Conservation (phyloP, 2,888 invertebrate species). For the Napeogenes sylphis region DNA sequence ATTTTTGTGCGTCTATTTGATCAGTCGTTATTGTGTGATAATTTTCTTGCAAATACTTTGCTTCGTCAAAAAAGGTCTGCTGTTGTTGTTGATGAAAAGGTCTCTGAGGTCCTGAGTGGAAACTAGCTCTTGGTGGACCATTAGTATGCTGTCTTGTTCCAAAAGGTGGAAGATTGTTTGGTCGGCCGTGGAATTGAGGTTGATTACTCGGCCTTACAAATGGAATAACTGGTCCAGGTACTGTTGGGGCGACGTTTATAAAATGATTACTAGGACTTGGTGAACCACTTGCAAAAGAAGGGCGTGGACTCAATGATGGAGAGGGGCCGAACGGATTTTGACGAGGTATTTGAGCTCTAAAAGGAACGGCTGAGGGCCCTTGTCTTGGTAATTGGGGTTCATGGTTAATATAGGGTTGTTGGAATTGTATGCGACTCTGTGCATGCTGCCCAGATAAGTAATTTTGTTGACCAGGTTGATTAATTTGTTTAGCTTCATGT, state of each 20-base stretch:
- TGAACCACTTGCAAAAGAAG: constrained; percentile 52
- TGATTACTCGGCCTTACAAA: constrained; percentile 56
- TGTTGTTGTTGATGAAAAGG: constrained; percentile 68
- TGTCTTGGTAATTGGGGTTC: constrained; percentile 70
- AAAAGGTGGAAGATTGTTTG: constrained; percentile 52
- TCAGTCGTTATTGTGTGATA: constrained; percentile 74
- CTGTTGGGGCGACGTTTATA: constrained; percentile 47
- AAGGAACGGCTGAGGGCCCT: constrained; percentile 59
- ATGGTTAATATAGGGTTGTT: constrained; percentile 59
- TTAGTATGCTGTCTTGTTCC: constrained; percentile 58
- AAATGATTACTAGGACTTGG: constrained; percentile 53
- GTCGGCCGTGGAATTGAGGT: constrained; percentile 55
- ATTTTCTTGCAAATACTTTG: constrained; percentile 74
- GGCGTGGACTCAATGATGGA: constrained; percentile 47
- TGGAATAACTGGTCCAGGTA: constrained; percentile 58
- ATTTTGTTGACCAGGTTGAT: constrained; percentile 40
- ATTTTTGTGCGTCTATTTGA: constrained; percentile 65
- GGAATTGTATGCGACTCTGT: constrained; percentile 70
- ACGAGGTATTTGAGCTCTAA: constrained; percentile 57
- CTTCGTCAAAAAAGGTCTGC: constrained; percentile 68
- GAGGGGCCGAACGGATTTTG: constrained; percentile 58
- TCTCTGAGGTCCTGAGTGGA: constrained; percentile 75
- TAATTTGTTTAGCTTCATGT: constrained; percentile 41
- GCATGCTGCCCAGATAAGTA: constrained; percentile 58
- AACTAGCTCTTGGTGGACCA: constrained; percentile 61